These are phyloP conservation scores for Galemys pyrenaicus DNA, from an alignment of 2,113 vertebrate genomes.

Conservation along the genomic window DNA sequence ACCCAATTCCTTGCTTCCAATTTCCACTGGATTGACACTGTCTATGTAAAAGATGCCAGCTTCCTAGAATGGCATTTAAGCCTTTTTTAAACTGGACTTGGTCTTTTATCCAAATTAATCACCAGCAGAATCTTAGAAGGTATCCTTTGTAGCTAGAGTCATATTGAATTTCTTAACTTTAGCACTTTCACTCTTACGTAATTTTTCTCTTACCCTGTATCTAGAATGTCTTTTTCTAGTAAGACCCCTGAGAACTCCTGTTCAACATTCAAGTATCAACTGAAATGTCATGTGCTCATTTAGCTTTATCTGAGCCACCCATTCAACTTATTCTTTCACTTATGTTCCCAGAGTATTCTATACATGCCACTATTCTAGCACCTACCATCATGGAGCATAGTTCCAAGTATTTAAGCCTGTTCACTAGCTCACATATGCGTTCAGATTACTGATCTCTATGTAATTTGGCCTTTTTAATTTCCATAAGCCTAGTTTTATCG, in stretches of 20 bases:
- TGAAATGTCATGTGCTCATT: background rate
- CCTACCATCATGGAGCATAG: background rate
- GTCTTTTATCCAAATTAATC: background rate
- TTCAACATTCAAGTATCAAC: background rate
- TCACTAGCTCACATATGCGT: background rate
- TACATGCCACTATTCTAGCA: background rate
- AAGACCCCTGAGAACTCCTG: background rate
- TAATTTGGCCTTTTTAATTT: background rate
- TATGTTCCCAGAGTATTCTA: background rate
- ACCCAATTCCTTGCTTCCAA: background rate
- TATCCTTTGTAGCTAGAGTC: background rate
- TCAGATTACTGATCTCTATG: background rate
- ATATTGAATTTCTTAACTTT: background rate
- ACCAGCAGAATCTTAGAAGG: background rate
- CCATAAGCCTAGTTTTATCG: background rate
- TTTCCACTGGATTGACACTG: background rate
- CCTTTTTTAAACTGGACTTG: background rate
- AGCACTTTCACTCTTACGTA: background rate
- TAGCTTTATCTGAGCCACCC: background rate
- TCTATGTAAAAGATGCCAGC: rapidly evolving
- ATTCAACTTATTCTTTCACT: background rate
- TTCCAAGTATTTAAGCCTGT: background rate
- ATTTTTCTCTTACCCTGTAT: background rate
- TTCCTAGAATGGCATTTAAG: background rate
- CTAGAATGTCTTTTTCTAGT: background rate